Percentiles rank a stretch among this genome's conserved stretches.
phyloP scores from a whole-genome alignment of 2,113 vertebrate genomes.

The Rhodinocichla rosea region DNA sequence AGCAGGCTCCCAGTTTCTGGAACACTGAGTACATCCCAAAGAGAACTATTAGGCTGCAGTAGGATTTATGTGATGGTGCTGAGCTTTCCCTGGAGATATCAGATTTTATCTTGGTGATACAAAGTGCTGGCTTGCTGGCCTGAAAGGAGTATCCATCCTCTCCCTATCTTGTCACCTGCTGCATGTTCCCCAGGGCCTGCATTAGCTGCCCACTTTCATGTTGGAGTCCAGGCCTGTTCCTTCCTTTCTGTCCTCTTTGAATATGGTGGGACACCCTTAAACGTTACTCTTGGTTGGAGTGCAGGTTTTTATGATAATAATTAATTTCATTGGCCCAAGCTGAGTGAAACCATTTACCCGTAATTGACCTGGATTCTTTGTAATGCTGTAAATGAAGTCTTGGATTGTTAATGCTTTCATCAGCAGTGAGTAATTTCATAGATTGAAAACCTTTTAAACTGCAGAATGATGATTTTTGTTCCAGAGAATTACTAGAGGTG shows the following conservation, averaged over 20 bases:
- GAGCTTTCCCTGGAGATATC: neutral
- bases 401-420: conserved; percentile 21
- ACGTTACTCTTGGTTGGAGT: neutral
- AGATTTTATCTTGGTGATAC: neutral
- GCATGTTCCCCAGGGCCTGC: neutral
- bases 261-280: neutral
- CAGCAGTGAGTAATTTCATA: neutral
- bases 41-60: neutral
- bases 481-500: neutral
- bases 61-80: neutral
- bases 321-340: neutral
- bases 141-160: neutral
- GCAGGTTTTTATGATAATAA: neutral
- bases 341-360: neutral
- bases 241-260: neutral
- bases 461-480: neutral
- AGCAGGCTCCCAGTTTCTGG: neutral
- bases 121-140: neutral
- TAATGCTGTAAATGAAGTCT: neutral
- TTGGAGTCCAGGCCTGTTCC: neutral
- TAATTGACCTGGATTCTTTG: conserved; percentile 24
- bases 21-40: neutral
- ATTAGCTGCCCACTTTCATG: fast-evolving
- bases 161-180: neutral
- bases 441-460: neutral